Percentiles rank a stretch among this genome's conserved stretches.
phyloP scores from a whole-genome alignment of 2,113 vertebrate species.

The Nyctibius bracteatus region DNA sequence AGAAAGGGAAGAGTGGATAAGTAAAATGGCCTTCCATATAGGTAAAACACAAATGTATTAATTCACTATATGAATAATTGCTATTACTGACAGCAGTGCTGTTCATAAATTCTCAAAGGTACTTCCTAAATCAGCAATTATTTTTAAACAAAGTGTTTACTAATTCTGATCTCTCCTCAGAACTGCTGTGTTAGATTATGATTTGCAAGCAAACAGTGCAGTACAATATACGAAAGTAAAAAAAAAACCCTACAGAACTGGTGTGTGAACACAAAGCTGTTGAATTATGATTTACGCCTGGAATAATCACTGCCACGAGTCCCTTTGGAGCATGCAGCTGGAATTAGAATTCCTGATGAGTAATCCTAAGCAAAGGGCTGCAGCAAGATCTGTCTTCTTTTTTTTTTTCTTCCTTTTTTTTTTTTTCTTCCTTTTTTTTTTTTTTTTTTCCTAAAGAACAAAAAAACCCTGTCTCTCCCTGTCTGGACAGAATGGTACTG shows the following conservation, averaged over 20 bases:
- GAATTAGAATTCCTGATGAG: constrained; percentile 55
- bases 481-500: constrained; percentile 76
- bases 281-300: constrained; percentile 2
- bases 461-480: constrained; percentile 60
- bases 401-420: not conserved
- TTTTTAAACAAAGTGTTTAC: not conserved
- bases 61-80: constrained; percentile 12
- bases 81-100: not conserved
- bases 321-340: not conserved
- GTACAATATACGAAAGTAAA: not conserved
- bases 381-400: not conserved
- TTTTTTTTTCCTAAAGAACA: not conserved
- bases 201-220: not conserved
- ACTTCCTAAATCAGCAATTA: not conserved
- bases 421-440: not conserved
- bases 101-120: not conserved
- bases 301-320: not conserved
- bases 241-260: not conserved
- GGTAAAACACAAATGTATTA: not conserved
- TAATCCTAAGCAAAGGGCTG: not conserved
- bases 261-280: not conserved
- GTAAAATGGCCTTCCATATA: not conserved
- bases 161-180: not conserved
- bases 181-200: not conserved
- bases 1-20: not conserved